These are phyloP conservation scores for human DNA, from an alignment of 2,113 vertebrate genomes.

Conservation along the genomic window GRCh38 chr15:92156501-92157000, in stretches of 20 bases:
- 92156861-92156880: conserved; percentile 63
- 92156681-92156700: background rate
- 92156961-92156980: conserved; percentile 62
- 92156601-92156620: background rate
- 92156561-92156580: background rate
- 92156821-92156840: background rate
- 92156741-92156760: background rate
- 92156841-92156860: conserved; percentile 12
- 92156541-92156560: background rate
- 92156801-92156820: conserved; percentile 63
- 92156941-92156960: conserved; percentile 73
- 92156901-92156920: conserved; percentile 78
- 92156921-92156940: conserved; percentile 73
- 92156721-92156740: background rate
- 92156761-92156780: conserved; percentile 41
- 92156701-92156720: background rate
- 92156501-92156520: background rate
- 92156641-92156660: background rate
- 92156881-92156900: conserved; percentile 79
- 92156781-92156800: background rate
- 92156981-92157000: conserved; percentile 77
- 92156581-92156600: background rate
- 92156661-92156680: background rate
- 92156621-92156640: background rate
- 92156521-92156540: background rate